These are phyloP conservation scores for Rhinophrynus dorsalis DNA, from an alignment of 2,797 vertebrate genomes.

Conservation along the genomic window DNA sequence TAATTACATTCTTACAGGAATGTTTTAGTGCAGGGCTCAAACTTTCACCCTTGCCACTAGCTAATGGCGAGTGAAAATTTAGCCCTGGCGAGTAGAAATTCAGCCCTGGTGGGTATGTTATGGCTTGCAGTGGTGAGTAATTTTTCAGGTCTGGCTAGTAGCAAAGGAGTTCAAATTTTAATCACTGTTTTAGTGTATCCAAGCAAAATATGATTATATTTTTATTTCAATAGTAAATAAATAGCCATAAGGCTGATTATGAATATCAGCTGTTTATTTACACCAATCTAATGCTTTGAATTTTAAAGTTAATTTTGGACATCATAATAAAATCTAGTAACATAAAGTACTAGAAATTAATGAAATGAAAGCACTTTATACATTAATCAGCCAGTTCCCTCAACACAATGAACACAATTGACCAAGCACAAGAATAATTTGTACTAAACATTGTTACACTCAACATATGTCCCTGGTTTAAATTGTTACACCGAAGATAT, in stretches of 20 bases:
- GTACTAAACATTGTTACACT: neutral
- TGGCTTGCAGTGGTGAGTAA: no score
- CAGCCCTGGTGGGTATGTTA: no score
- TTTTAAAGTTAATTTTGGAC: neutral
- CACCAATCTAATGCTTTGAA: neutral
- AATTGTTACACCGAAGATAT: no score
- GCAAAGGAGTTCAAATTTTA: no score
- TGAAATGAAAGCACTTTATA: neutral
- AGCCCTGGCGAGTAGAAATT: no score
- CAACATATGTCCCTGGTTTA: no score
- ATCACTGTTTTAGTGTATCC: neutral
- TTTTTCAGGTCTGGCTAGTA: no score
- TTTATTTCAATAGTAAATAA: constrained; percentile 6
- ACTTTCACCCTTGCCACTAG: no score
- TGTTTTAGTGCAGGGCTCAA: neutral
- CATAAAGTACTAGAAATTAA: neutral
- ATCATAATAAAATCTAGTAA: neutral
- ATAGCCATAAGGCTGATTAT: neutral
- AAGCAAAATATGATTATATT: neutral
- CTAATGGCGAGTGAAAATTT: no score
- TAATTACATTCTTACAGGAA: neutral
- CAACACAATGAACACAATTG: neutral
- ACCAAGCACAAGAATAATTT: neutral
- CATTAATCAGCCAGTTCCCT: neutral
- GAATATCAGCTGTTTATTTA: neutral